Evolutionary conservation across 2,797 vertebrate genomes (phyloP).

Genomic region (Chelon labrosus): DNA sequence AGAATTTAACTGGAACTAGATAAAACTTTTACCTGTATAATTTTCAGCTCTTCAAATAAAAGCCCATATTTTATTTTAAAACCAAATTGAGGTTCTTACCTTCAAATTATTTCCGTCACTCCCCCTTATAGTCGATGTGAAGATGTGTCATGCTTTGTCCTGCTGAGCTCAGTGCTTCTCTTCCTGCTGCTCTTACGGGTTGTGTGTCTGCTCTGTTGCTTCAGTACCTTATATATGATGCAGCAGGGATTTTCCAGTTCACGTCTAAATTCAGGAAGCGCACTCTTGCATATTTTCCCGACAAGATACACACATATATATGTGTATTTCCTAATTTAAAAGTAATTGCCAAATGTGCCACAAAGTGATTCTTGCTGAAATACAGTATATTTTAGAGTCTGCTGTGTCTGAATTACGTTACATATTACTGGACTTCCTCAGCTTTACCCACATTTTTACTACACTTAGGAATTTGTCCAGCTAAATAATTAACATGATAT

Average conservation of each 20-base stretch:
- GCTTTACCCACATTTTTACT: too few relatives aligned
- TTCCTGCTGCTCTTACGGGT: constrained; percentile 32
- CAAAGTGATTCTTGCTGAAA: too few relatives aligned
- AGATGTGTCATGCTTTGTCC: neutral
- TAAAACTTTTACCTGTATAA: neutral
- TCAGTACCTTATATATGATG: neutral
- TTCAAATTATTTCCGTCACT: neutral
- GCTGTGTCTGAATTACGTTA: too few relatives aligned
- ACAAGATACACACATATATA: too few relatives aligned
- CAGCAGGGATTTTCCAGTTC: constrained; percentile 12
- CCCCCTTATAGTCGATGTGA: neutral
- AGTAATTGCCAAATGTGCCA: too few relatives aligned
- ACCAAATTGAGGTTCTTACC: constrained; percentile 43
- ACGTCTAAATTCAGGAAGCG: constrained; percentile 7
- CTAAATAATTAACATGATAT: too few relatives aligned
- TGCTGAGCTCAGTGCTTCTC: neutral
- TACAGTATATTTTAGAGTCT: too few relatives aligned
- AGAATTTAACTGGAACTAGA: neutral
- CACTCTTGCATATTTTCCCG: neutral
- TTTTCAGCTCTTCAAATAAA: too few relatives aligned
- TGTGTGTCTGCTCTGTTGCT: constrained; percentile 24
- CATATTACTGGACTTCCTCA: too few relatives aligned
- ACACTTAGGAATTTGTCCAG: too few relatives aligned
- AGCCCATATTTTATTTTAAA: neutral
- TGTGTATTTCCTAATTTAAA: neutral